Evolutionary conservation across 2,888 invertebrate species (phyloP).

Genomic region (Tenodera sinensis): DNA sequence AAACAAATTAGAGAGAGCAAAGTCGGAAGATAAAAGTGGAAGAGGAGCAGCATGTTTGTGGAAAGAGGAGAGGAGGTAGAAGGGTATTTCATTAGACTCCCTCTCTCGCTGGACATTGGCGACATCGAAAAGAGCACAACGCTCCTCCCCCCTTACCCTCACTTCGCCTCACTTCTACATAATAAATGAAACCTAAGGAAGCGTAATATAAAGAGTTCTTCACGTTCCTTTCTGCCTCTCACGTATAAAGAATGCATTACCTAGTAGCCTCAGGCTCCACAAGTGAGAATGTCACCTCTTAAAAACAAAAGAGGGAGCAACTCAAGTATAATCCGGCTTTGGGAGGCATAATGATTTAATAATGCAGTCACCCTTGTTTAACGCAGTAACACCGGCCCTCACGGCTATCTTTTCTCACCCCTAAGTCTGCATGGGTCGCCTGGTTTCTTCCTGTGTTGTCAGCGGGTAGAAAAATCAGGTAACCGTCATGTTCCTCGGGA

Average conservation of each 20-base stretch:
- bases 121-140: not conserved
- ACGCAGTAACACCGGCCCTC: not conserved
- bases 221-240: not conserved
- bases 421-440: not conserved
- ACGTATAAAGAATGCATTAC: conserved; percentile 15
- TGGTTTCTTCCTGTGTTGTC: not conserved
- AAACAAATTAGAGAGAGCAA: not conserved
- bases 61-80: not conserved
- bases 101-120: not conserved
- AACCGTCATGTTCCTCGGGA: no score
- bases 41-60: not conserved
- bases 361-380: not conserved
- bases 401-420: not conserved
- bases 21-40: not conserved
- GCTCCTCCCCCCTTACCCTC: not conserved
- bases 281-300: conserved; percentile 18
- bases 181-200: conserved; percentile 14
- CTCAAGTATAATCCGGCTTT: not conserved
- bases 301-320: conserved; percentile 3
- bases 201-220: conserved; percentile 4
- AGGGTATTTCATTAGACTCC: not conserved
- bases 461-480: not conserved
- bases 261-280: not conserved
- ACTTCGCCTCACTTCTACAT: not conserved
- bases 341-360: conserved; percentile 12